Conservation (phyloP, 2,113 vertebrate genomes). For the Opisthocomus hoazin region DNA sequence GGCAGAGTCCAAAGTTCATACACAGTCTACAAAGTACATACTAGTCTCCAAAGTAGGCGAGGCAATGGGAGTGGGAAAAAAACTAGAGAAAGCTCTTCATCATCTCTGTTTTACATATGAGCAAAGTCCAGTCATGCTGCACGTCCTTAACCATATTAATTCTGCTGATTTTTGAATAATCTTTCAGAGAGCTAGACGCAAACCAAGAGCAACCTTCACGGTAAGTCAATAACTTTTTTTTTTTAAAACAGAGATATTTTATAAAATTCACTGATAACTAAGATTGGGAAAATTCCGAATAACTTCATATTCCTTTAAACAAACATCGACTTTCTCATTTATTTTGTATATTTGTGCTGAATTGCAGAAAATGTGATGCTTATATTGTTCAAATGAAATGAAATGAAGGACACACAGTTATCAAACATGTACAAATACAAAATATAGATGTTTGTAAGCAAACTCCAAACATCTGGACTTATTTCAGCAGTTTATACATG, state of each 20-base stretch:
- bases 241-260: not conserved
- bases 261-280: not conserved
- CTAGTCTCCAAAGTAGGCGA: not conserved
- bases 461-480: not conserved
- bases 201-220: not conserved
- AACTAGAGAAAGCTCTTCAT: not conserved
- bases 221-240: not conserved
- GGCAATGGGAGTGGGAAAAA: not conserved
- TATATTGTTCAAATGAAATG: not conserved
- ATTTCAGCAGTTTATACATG: not conserved
- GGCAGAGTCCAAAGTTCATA: conserved; percentile 1
- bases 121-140: not conserved
- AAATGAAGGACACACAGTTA: not conserved
- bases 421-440: not conserved
- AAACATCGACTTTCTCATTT: not conserved
- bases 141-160: not conserved
- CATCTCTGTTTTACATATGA: not conserved
- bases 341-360: not conserved
- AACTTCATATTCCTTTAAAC: not conserved
- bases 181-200: not conserved
- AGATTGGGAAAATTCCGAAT: not conserved
- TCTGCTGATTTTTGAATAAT: not conserved
- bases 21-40: too few relatives aligned
- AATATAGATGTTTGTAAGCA: not conserved
- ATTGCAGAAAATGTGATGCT: not conserved